Evolutionary conservation across 2,113 vertebrate species (phyloP), one percentile per base, ranked within the genome.

Genomic region (Rallus limicola): DNA sequence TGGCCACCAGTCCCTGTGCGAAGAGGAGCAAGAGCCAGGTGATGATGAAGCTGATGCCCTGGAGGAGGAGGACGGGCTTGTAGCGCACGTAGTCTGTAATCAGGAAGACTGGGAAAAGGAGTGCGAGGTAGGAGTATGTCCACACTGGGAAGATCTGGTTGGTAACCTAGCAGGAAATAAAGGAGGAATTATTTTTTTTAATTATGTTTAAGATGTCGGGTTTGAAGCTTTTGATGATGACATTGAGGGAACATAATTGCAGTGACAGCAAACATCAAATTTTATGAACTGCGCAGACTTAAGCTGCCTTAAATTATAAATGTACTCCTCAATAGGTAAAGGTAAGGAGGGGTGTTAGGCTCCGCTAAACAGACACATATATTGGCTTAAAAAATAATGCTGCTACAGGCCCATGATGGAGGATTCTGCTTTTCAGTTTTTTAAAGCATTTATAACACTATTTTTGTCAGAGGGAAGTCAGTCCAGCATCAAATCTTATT

Each of bases 71-170:
- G 62, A 99, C 80, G 0, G 99, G 99, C 90, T 99, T 99, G 97
- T 99, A 99, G 75, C 98, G 98, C 82, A 98, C 28, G 8, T 98
- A 99, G 90, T 99, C 99, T 1, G 99, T 99, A 52, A 99, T 96
- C 91, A 99, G 85, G 71, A 99, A 99, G 59, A 99, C 98, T 0
- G 99, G 99, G 11, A 99, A 91, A 28, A 99, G 97, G 75, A 98
- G 95, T 0, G 76, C 92, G 4, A 99, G 96, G 93, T 99, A 99
- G 5, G 99, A 99, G 96, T 42, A 0, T 10, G 25, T 53, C 52
- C 52, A 53, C 14, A 53, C 52, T 0, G 99, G 99, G 6, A 99
- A 93, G 56, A 99, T 94, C 56, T 98, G 90, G n/a, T 98, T 99
- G 46, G 98, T 98, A 24, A 99, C 97, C 99, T 99, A 85, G 7